Conservation (phyloP, 2,888 invertebrate species). For the Stenodera caucasica region DNA sequence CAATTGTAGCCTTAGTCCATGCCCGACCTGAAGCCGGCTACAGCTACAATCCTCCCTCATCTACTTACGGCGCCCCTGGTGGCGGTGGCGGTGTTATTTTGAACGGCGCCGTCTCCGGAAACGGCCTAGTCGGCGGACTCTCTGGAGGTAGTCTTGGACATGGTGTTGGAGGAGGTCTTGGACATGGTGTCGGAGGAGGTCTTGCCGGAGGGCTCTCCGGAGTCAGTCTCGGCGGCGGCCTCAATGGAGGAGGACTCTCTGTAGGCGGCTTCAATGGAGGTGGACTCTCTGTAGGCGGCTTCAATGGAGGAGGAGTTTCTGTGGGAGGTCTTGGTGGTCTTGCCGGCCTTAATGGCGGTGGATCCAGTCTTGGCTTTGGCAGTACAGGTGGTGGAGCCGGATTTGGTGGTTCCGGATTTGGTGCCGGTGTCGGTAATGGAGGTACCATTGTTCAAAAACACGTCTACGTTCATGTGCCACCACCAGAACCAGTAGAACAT, state of each 20-base stretch:
- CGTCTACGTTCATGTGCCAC: constrained; percentile 88
- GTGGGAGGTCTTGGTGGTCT: constrained; percentile 46
- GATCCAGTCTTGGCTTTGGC: background rate
- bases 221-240: constrained; percentile 54
- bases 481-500: constrained; percentile 76
- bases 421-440: constrained; percentile 53
- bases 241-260: constrained; percentile 34
- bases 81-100: constrained; percentile 57
- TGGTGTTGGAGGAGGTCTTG: constrained; percentile 44
- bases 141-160: constrained; percentile 39
- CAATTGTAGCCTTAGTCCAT: constrained; percentile 62
- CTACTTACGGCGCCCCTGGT: constrained; percentile 15
- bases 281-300: background rate
- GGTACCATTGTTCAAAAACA: constrained; percentile 75
- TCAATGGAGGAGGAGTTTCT: constrained; percentile 28
- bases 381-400: constrained; percentile 29
- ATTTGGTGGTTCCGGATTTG: constrained; percentile 48
- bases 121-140: constrained; percentile 43
- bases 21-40: constrained; percentile 66
- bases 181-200: constrained; percentile 43
- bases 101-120: constrained; percentile 63
- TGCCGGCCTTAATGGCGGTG: background rate
- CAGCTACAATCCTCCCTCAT: constrained; percentile 55
- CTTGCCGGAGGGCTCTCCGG: constrained; percentile 35
- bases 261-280: constrained; percentile 28